Evolutionary conservation across 2,113 vertebrate genomes (phyloP).

Genomic region (Dromas ardeola): DNA sequence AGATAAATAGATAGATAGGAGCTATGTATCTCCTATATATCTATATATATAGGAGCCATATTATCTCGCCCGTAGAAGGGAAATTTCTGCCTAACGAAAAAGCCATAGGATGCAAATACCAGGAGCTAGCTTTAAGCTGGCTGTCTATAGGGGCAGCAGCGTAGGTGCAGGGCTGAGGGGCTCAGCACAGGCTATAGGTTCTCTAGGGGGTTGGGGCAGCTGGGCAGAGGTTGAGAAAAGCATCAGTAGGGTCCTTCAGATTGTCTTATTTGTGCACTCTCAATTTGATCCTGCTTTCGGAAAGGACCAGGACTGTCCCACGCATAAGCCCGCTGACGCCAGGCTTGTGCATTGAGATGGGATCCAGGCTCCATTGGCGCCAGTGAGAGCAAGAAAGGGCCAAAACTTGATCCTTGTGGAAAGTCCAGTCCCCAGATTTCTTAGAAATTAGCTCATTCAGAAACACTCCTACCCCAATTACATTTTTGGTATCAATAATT

Average conservation of each 20-base stretch:
- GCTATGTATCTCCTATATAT: too few relatives aligned
- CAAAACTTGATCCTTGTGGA: background rate
- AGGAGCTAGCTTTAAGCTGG: accelerated
- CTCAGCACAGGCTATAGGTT: accelerated
- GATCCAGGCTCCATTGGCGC: background rate
- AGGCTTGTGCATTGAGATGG: background rate
- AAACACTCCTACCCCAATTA: background rate
- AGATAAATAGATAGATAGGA: too few relatives aligned
- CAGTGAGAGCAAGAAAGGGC: background rate
- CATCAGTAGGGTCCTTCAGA: background rate
- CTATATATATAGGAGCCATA: background rate
- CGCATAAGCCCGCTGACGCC: accelerated
- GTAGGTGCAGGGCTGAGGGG: background rate
- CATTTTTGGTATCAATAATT: background rate
- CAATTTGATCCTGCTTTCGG: accelerated
- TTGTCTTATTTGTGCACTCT: background rate
- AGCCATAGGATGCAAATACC: background rate
- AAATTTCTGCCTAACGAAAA: background rate
- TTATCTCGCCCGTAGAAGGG: background rate
- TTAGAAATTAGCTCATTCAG: background rate
- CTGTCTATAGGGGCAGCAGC: background rate
- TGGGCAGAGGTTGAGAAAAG: background rate
- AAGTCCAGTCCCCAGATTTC: background rate
- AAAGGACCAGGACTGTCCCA: background rate
- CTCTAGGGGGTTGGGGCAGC: background rate